Conservation (phyloP, 1,140 invertebrate genomes). For the Spodoptera frugiperda region DNA sequence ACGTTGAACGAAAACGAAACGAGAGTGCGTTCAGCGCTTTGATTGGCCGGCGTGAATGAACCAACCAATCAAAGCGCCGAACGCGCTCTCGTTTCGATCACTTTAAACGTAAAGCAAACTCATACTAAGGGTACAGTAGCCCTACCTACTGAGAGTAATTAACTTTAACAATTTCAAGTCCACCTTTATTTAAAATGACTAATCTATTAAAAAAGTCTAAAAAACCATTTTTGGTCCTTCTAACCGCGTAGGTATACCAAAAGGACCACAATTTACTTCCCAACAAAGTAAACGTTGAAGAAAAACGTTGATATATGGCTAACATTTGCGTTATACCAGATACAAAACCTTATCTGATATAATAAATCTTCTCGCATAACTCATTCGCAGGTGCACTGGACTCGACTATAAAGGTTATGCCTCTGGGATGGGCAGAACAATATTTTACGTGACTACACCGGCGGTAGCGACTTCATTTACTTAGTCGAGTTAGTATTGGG, state of each 20-base stretch:
- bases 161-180: too few relatives aligned
- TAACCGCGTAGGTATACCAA: not conserved
- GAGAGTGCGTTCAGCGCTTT: too few relatives aligned
- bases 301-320: constrained; percentile 24
- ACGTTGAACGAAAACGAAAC: too few relatives aligned
- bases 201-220: not conserved
- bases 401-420: constrained; percentile 38
- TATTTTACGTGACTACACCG: constrained; percentile 42
- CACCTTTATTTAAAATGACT: too few relatives aligned
- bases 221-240: not conserved
- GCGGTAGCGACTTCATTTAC: constrained; percentile 7
- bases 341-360: constrained; percentile 35
- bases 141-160: too few relatives aligned
- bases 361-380: constrained; percentile 29
- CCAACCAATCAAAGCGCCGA: too few relatives aligned
- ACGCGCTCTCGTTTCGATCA: too few relatives aligned
- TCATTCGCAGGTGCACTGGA: constrained; percentile 47
- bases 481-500: not conserved
- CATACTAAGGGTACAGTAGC: too few relatives aligned
- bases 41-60: too few relatives aligned
- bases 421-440: constrained; percentile 21
- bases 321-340: constrained; percentile 32
- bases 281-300: not conserved
- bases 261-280: not conserved
- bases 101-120: too few relatives aligned